Evolutionary conservation across 2,113 vertebrate species (phyloP).

Genomic region (Lepisosteus oculatus): DNA sequence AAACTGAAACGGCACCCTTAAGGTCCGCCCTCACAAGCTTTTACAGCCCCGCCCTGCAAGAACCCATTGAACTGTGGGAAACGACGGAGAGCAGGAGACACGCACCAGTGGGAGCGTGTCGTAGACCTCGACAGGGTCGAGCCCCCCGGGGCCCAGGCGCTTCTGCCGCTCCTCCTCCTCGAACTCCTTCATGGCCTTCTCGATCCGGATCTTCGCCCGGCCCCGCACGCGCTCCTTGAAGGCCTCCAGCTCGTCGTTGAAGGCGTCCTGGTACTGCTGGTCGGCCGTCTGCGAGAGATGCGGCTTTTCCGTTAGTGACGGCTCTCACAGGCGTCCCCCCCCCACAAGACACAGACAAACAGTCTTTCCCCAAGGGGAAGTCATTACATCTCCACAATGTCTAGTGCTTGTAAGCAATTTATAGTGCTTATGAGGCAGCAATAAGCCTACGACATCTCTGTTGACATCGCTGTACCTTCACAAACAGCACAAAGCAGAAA

Average conservation of each 20-base stretch:
- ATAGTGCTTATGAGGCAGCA: too few species aligned
- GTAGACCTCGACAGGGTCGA: conserved; percentile 89
- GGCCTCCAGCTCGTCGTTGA: conserved; percentile 85
- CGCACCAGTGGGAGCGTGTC: conserved; percentile 77
- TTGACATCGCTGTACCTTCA: too few species aligned
- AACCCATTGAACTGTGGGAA: background rate
- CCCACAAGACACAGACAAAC: conserved; percentile 8
- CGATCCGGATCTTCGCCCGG: conserved; percentile 82
- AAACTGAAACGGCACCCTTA: too few species aligned
- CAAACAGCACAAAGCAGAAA: too few species aligned
- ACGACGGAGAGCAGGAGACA: background rate
- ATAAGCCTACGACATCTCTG: too few species aligned
- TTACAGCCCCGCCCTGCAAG: too few species aligned
- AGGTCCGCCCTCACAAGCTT: too few species aligned
- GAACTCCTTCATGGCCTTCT: conserved; percentile 86
- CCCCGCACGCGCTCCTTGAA: conserved; percentile 85
- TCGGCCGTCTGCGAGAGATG: conserved; percentile 72
- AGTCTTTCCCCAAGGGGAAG: too few species aligned
- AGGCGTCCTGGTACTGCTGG: conserved; percentile 91
- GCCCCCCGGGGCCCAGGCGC: conserved; percentile 81
- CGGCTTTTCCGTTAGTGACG: background rate
- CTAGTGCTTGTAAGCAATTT: too few species aligned
- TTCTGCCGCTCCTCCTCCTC: conserved; percentile 87
- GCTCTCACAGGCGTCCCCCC: background rate
- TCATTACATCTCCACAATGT: too few species aligned